Percentiles rank a stretch among this genome's conserved stretches.
Conservation (phyloP, 2,797 vertebrate species). For the Peromyscus melanophrys region DNA sequence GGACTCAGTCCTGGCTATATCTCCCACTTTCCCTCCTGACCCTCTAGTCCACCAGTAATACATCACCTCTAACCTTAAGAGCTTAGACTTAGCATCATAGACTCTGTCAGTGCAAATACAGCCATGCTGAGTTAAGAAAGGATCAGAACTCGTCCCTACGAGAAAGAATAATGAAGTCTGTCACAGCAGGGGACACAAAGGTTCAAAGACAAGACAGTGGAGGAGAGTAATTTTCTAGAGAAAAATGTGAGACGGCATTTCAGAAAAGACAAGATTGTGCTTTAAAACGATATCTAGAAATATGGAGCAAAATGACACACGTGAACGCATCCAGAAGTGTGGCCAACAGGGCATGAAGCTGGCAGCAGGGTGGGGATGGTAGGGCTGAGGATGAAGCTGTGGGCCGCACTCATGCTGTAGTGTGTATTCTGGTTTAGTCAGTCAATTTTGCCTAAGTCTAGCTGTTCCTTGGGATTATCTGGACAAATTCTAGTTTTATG, state of each 20-base stretch:
- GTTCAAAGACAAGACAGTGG: not conserved
- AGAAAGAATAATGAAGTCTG: slow-evolving; percentile 7
- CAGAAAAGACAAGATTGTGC: not conserved
- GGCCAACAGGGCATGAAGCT: rapidly evolving
- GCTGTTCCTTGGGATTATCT: rapidly evolving
- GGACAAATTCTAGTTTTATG: not conserved
- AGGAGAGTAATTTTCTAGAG: slow-evolving; percentile 31
- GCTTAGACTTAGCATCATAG: not conserved
- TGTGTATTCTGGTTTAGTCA: not conserved
- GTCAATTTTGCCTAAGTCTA: not conserved
- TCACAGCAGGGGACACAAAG: not conserved
- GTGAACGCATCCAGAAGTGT: not conserved
- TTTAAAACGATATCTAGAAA: not conserved
- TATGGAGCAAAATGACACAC: not conserved
- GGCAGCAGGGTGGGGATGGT: not conserved
- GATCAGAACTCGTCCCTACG: not conserved
- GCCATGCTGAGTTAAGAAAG: not conserved
- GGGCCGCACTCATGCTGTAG: rapidly evolving
- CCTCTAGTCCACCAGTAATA: rapidly evolving
- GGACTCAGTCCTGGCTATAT: rapidly evolving
- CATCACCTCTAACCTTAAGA: not conserved
- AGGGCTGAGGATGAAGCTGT: rapidly evolving
- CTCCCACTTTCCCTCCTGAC: rapidly evolving
- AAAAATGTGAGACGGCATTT: not conserved
- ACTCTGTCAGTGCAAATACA: not conserved